Evolutionary conservation across 2,113 vertebrate species (phyloP), one percentile per base, ranked within the genome.

Genomic region (Ceyx margarethae): DNA sequence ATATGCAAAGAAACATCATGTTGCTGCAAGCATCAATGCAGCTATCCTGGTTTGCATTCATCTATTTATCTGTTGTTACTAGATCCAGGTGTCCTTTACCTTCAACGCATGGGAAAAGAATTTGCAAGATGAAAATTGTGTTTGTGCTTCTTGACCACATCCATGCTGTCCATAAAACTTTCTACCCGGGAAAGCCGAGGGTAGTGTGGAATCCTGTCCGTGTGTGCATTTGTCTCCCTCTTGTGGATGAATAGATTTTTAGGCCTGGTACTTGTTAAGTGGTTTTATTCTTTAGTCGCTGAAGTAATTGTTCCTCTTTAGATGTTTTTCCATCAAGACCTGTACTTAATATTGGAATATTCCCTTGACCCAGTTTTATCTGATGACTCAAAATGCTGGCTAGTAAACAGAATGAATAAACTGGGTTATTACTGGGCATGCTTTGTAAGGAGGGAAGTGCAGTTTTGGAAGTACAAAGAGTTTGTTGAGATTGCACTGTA

Each of bases 201-300:
- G 6, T 26, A 7, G 16, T 1, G 6, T 53, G 22, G 53, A 72
- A 23, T 45, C 31, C 2, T 21, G 35, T 65, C 80, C 31, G 2
- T 46, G 43, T 42, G 35, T 66, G 16, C 46, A 18, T 95, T 91
- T 95, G 95, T 96, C 96, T 95, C 92, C 94, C 89, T 73, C 92
- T 79, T 66, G 62, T 85, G 96, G 86, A 58, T 69, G 28, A 71
- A 66, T 9, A 51, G 4, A 13, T 53, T 33, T 86, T 68, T 61
- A 73, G 64, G 43, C 12, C 16, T 69, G 18, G 8, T 50, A 6
- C 17, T 65, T 81, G 10, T 28, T 75, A 77, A 15, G 3, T 12
- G 51, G 2, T n/a, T 87, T 85, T 46, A 57, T 31, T 86, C 14
- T 42, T 86, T 14, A 79, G 6, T 77, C 35, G 13, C 2, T 11